Percentiles rank a stretch among this genome's conserved stretches.
Conservation (phyloP, 2,888 invertebrate genomes). For the Epinotia brunnichana region DNA sequence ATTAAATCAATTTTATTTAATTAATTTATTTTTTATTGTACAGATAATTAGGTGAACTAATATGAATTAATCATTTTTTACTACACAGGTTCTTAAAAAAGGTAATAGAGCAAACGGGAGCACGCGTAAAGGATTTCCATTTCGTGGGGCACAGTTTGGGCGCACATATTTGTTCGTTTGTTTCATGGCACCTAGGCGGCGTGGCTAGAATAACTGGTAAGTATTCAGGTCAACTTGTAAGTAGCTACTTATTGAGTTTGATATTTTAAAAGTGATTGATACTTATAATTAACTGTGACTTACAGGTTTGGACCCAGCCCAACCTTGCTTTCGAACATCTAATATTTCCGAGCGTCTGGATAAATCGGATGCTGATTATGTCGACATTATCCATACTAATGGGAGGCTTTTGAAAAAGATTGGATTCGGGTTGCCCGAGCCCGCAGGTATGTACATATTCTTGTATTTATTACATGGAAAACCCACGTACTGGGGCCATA, state of each 20-base stretch:
- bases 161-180: constrained; percentile 84
- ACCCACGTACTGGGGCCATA: neutral
- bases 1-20: too few species aligned
- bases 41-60: neutral
- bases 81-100: constrained; percentile 76
- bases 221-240: constrained; percentile 16
- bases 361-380: constrained; percentile 82
- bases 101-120: constrained; percentile 69
- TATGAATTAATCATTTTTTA: neutral
- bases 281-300: neutral
- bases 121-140: constrained; percentile 73
- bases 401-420: constrained; percentile 78
- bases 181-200: constrained; percentile 77
- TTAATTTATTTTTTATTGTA: too few species aligned
- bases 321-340: constrained; percentile 83
- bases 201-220: constrained; percentile 81
- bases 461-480: neutral
- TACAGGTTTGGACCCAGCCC: constrained; percentile 85
- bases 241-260: neutral
- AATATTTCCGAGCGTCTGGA: constrained; percentile 79
- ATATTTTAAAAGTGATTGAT: neutral
- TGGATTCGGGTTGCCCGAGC: constrained; percentile 85
- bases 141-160: constrained; percentile 86
- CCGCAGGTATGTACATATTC: constrained; percentile 71
- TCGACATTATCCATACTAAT: constrained; percentile 87